Evolutionary conservation across 2,113 vertebrate species (phyloP), one percentile per base, ranked within the genome.

Genomic region (Corydoras sp.): DNA sequence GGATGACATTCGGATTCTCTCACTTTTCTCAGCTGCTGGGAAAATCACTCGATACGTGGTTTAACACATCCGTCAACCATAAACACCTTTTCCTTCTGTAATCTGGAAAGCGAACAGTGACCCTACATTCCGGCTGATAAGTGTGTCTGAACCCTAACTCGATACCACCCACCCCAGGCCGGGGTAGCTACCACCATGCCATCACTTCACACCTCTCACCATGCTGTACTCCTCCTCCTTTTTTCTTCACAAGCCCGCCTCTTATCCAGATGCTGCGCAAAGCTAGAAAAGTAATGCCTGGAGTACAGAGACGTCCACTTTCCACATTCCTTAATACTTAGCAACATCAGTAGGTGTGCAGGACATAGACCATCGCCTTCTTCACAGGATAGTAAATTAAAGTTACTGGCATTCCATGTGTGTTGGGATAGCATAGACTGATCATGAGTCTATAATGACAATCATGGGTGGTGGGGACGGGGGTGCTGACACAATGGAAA

Each of bases 121-220:
- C 81, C 82, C 85, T 77, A 65, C 81, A 83, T 79, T 71, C 82
- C 55, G 80, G 81, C 81, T 79, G 72, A 80, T 79, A 15, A 10
- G 50, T 30, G 59, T 10, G 4, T 56, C 12, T 30, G 56, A 43
- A 35, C 51, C 69, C 54, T 10, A 35, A 64, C 62, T 72, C 24
- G 35, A 13, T 53, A n/a, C 11, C 67, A 5, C 18, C 49, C 30
- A 48, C 59, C 69, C 59, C 68, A 55, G 69, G 8, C 53, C 60
- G 63, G 50, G 7, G 35, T 43, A 43, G 35, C 35, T 43, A 43
- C 35, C 50, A 56, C 62, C 59, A 55, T 71, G 69, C 69, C 61
- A 63, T 71, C 69, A 63, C 69, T 71, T 63, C 69, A 71, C 69
- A 71, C 69, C 60, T 14, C 50, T 71, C 60, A 29, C 43, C 18